Evolutionary conservation across 2,888 invertebrate genomes (phyloP), one percentile per base, ranked within the genome.

Genomic region (Eumerus sabulonum): DNA sequence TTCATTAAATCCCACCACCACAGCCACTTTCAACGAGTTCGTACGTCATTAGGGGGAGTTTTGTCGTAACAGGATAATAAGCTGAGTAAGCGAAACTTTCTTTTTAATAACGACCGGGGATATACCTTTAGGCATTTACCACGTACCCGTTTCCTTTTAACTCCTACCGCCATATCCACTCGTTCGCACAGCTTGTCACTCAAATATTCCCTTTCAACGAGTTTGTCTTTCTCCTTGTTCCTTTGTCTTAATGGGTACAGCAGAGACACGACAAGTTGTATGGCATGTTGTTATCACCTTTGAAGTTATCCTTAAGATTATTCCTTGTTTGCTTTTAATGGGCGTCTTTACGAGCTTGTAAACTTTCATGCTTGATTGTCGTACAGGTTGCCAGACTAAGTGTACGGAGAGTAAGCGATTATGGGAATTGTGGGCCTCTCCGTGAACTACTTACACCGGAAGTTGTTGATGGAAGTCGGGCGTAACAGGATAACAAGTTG

Each of bases 321-420:
- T 38, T 27, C 64, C 59, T 79, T 79, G 74, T 79, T 79, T 79
- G 64, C 68, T 79, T 7, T 79, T 79, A 79, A 79, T 79, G 74
- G 70, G 9, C 48, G 64, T 68, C 74, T 79, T 79, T 79, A 79
- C 64, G 74, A 47, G 79, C 68, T 64, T 68, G 68, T 60, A 74
- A 79, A 79, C 42, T 79, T 74, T 74, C 68, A 74, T 63, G 63
- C 73, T 48, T 79, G 74, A 74, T 79, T 74, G 60, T 73, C 56
- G 66, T 60, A 56, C 67, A 77, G 73, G 77, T 74, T 79, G 79
- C 27, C 7, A 27, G 27, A 27, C 27, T 2, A 7, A 27, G 27
- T n/a, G n/a, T n/a, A n/a, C n/a, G n/a, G 7, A 27, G 27, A 35
- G 47, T 56, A 53, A 63, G 60, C 48, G 60, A 72, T 66, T 66